Evolutionary conservation across 2,888 invertebrate genomes (phyloP).

Genomic region (Chymomyza caudatula): DNA sequence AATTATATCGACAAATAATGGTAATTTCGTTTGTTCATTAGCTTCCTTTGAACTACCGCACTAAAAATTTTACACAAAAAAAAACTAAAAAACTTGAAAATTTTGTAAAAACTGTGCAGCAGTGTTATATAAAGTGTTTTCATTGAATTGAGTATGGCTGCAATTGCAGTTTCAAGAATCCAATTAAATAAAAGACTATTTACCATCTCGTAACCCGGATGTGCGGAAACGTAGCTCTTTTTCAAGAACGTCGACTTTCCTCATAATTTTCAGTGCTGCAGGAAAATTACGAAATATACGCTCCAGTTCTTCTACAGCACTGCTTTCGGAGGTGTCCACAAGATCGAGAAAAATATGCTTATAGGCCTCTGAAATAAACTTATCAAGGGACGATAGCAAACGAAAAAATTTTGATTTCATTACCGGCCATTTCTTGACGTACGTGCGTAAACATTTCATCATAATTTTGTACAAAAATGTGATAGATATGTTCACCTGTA

Average conservation of each 20-base stretch:
- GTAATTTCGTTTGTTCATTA: too few relatives aligned
- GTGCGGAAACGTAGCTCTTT: conserved; percentile 84
- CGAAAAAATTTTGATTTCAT: conserved; percentile 55
- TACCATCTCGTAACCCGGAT: conserved; percentile 86
- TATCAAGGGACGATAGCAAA: too few relatives aligned
- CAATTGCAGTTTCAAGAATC: too few relatives aligned
- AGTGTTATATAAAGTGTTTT: too few relatives aligned
- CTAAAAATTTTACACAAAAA: too few relatives aligned
- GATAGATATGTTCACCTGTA: conserved; percentile 85
- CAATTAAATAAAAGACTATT: conserved; percentile 20
- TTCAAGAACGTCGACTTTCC: conserved; percentile 83
- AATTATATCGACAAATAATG: too few relatives aligned
- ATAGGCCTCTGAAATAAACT: conserved; percentile 76
- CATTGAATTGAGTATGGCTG: too few relatives aligned
- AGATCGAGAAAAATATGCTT: conserved; percentile 84
- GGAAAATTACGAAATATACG: conserved; percentile 85
- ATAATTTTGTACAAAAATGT: conserved; percentile 87
- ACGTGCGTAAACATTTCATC: conserved; percentile 84
- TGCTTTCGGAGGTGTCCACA: conserved; percentile 86
- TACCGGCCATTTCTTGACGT: conserved; percentile 83
- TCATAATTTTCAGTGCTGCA: conserved; percentile 82
- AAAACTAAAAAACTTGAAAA: too few relatives aligned
- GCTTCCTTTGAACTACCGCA: too few relatives aligned
- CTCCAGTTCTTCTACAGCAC: conserved; percentile 86
- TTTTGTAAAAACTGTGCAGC: too few relatives aligned